Evolutionary conservation across 2,888 invertebrate genomes (phyloP), one percentile per base, ranked within the genome.

Genomic region (Ephialtes manifestator): DNA sequence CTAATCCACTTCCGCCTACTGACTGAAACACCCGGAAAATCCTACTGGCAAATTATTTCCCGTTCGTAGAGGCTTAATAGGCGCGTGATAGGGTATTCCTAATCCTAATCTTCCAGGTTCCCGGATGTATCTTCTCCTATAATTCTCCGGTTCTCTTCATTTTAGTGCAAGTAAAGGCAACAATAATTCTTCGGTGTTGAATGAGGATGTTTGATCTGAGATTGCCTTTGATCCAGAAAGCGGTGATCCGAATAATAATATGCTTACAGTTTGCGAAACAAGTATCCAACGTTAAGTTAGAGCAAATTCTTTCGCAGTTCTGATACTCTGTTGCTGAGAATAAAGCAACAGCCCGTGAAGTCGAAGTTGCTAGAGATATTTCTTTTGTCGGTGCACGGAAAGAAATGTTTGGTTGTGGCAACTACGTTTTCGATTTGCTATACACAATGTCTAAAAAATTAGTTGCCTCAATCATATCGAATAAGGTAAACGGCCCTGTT

Each of bases 1-100:
- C 65, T 78, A 70, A 84, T 78, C 77, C 78, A 81, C 68, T 74
- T 84, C 72, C 81, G 63, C 46, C 71, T 74, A 70, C 74, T 55
- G 39, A 68, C 48, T 51, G 68, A 67, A 70, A 78, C 24, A 48
- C 20, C 65, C 68, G 74, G 81, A 70, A 84, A 84, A 84, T 74
- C 72, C 72, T 71, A 70, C 68, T 68, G 55, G 68, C 55, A 68
- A 78, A 74, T 84, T 78, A 78, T 81, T 84, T 81, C 81, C 77
- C 81, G 53, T 81, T 84, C 71, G 80, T 80, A 65, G 65, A n/a
- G 68, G 46, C 67, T 84, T 76, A 60, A 81, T 81, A 65, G 72
- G 53, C 53, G 39, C 20, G 51, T 24, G 53, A 70, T 84, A 63
- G 24, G 43, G 28, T 51, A 58, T 68, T 55, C 48, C 53, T 46